phyloP scores from a whole-genome alignment of 2,797 vertebrate species.

The Microctenopoma lineatum region DNA sequence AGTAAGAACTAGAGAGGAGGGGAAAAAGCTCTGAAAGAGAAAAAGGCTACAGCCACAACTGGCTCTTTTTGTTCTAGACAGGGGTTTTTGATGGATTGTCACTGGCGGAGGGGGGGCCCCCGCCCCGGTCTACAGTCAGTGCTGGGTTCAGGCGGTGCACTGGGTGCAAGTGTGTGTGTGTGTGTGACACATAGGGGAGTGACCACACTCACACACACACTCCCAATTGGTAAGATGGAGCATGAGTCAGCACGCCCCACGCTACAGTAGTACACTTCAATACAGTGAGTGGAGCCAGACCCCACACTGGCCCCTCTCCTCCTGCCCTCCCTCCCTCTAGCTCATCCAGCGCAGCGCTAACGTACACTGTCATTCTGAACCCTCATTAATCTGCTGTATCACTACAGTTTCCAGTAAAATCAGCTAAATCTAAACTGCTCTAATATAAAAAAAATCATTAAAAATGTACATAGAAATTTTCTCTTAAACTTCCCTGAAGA shows the following conservation, averaged over 20 bases:
- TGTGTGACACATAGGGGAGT: constrained; percentile 81
- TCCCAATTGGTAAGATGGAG: constrained; percentile 80
- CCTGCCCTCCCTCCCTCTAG: constrained; percentile 43
- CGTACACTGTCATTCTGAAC: constrained; percentile 72
- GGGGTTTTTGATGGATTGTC: constrained; percentile 81
- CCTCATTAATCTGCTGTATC: constrained; percentile 56
- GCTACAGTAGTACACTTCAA: constrained; percentile 80
- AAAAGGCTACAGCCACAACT: constrained; percentile 75
- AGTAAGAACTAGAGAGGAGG: constrained; percentile 26
- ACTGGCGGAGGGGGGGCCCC: constrained; percentile 62
- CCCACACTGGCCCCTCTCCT: constrained; percentile 71
- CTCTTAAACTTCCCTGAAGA: background rate
- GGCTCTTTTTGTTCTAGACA: constrained; percentile 80
- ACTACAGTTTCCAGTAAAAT: constrained; percentile 40
- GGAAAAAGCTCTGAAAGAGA: constrained; percentile 61
- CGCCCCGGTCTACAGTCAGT: constrained; percentile 76
- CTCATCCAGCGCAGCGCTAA: constrained; percentile 63
- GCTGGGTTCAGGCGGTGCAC: constrained; percentile 83
- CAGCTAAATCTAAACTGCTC: background rate
- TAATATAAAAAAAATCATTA: background rate
- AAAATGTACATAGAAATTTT: background rate
- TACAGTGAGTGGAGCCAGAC: constrained; percentile 73
- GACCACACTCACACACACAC: constrained; percentile 79
- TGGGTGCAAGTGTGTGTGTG: constrained; percentile 74
- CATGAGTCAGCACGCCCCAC: constrained; percentile 86